Percentiles rank a stretch among this genome's conserved stretches.
These are phyloP conservation scores for Hydroisotoma schaefferi DNA, from an alignment of 2,888 invertebrate species.

Conservation along the genomic window DNA sequence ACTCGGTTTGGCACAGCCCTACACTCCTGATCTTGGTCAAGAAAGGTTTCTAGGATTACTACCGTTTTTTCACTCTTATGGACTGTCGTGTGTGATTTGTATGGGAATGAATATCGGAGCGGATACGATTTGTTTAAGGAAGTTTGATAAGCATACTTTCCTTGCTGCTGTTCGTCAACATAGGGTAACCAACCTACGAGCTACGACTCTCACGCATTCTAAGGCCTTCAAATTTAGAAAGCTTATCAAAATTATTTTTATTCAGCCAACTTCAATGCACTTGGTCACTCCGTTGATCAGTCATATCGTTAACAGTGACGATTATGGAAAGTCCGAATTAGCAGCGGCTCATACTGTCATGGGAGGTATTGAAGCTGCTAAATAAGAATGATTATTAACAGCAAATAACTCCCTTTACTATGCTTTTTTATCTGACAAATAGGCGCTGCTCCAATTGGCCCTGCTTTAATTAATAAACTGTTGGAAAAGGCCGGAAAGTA, in stretches of 20 bases:
- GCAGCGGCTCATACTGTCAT: constrained; percentile 15
- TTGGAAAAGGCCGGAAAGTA: constrained; percentile 31
- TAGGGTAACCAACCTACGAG: too few species aligned
- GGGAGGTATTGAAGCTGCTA: constrained; percentile 13
- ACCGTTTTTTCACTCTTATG: constrained; percentile 46
- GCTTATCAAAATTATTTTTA: neutral
- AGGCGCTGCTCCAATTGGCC: constrained; percentile 27
- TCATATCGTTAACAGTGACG: constrained; percentile 21
- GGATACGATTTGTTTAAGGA: constrained; percentile 33
- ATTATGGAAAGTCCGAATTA: constrained; percentile 26
- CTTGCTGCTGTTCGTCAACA: constrained; percentile 36
- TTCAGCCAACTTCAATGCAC: constrained; percentile 25
- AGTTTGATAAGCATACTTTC: constrained; percentile 39
- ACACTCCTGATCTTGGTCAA: constrained; percentile 16
- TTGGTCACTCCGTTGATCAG: constrained; percentile 32
- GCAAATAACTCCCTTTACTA: neutral
- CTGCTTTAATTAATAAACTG: constrained; percentile 14
- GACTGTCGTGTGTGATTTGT: constrained; percentile 27
- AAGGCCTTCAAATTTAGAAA: neutral
- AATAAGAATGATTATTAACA: neutral
- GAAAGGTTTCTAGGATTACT: constrained; percentile 41
- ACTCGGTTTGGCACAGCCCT: constrained; percentile 8
- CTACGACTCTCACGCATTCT: too few species aligned
- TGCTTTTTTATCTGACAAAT: neutral
- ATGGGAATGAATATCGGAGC: constrained; percentile 25